Evolutionary conservation across 23 tunicate species (phyloP), one percentile per base, ranked within the genome.

Genomic region (Corella eumyota): DNA sequence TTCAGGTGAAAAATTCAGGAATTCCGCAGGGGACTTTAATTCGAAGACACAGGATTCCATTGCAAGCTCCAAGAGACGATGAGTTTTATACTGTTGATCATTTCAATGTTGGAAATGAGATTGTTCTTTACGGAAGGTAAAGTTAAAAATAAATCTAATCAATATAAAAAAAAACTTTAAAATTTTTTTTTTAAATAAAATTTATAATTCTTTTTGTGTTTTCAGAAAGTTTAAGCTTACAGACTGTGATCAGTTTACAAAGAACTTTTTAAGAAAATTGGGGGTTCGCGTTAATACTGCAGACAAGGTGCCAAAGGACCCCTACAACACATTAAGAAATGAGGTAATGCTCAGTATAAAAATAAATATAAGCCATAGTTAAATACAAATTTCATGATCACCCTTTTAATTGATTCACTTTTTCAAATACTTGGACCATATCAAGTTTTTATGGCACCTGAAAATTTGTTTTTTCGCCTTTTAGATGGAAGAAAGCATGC

Each of bases 11-110:
- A 67, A 92, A 92, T 45, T 71, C 98, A 32, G 98, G 98, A 3
- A 83, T 92, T 25, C 86, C 98, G 36, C 98, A 92, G 72, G 98
- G 98, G 17, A 84, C 88, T 2, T 33, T 93, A 19, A 84, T 93
- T 27, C 62, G 99, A 35, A 64, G 99, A 3, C 99, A 93, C 72
- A 55, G 99, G 30, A 84, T 93, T 32, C 94, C 99, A 1, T 47
- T 79, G 1, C 99, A 83, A n/a, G 82, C 95, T 30, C 90, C 90
- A 19, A 57, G 64, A 50, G 86, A 76, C 46, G 99, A 84, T 45
- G 72, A 93, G 51, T 93, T 47, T 58, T 93, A 84, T 60, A 77
- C 90, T 4, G 90, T 84, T 30, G 95, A 93, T 36, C 80, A 84
- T 58, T 93, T 93, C 66, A 93, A 93, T 50, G 84, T 93, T 54